These are phyloP conservation scores for Drosophila persimilis DNA, from an alignment of 1,140 invertebrate genomes.

Conservation along the genomic window DNA sequence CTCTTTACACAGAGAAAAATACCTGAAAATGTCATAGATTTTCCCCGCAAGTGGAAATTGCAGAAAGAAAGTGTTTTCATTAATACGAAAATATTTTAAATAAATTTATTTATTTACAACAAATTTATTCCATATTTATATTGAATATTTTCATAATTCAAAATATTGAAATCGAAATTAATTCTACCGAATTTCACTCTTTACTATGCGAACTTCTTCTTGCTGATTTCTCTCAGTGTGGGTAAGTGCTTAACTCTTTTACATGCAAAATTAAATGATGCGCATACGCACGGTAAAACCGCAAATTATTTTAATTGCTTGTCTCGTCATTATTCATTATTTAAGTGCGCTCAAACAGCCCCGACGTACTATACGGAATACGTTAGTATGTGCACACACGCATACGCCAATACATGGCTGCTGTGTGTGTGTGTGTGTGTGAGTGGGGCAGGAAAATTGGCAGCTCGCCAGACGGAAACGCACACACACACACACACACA, in stretches of 20 bases:
- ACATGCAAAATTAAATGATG: slow-evolving; percentile 82
- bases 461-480: slow-evolving; percentile 52
- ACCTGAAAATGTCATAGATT: too few species aligned
- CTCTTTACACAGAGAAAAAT: too few species aligned
- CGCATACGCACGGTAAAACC: slow-evolving; percentile 82
- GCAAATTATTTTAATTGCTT: slow-evolving; percentile 83
- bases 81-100: too few species aligned
- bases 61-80: too few species aligned
- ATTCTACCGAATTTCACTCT: too few species aligned
- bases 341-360: slow-evolving; percentile 78
- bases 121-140: too few species aligned
- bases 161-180: too few species aligned
- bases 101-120: too few species aligned
- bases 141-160: too few species aligned
- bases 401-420: slow-evolving; percentile 1
- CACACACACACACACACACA: slow-evolving; percentile 51
- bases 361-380: slow-evolving; percentile 39
- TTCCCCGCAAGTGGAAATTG: too few species aligned
- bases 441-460: slow-evolving; percentile 53
- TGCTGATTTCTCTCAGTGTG: slow-evolving; percentile 59
- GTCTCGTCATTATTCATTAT: slow-evolving; percentile 83
- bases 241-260: slow-evolving; percentile 79
- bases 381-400: slow-evolving; percentile 35
- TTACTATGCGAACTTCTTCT: background rate
- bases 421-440: slow-evolving; percentile 15